These are phyloP conservation scores for Accipiter virgatus DNA, from an alignment of 2,113 vertebrate species.

Conservation along the genomic window DNA sequence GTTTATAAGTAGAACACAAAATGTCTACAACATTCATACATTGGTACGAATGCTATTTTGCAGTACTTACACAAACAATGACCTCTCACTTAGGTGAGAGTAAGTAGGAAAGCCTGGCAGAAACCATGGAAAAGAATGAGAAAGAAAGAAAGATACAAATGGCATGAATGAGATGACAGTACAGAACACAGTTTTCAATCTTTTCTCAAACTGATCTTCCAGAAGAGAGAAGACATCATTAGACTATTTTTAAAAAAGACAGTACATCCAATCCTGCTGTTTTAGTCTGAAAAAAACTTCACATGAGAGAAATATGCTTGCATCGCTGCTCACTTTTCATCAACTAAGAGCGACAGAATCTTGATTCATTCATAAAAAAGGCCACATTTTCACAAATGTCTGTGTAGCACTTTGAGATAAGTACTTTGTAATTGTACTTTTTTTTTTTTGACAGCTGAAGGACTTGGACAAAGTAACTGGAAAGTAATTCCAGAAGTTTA, in stretches of 20 bases:
- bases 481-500: not conserved
- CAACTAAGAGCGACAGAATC: not conserved
- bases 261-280: not conserved
- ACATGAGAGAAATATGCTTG: not conserved
- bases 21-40: slow-evolving; percentile 50
- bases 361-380: not conserved
- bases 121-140: slow-evolving; percentile 55
- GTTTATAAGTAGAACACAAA: not conserved
- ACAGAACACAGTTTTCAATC: not conserved
- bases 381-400: not conserved
- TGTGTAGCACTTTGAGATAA: not conserved
- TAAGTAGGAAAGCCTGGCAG: slow-evolving; percentile 67
- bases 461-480: not conserved
- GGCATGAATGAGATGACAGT: slow-evolving; percentile 24
- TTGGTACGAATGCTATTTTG: slow-evolving; percentile 62
- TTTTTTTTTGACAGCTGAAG: not conserved
- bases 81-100: slow-evolving; percentile 55
- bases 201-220: not conserved
- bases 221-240: not conserved
- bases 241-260: not conserved
- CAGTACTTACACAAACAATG: slow-evolving; percentile 63
- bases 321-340: not conserved
- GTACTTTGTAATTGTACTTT: not conserved
- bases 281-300: not conserved
- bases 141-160: slow-evolving; percentile 56